Evolutionary conservation across 2,888 invertebrate species (phyloP), one percentile per base, ranked within the genome.

Genomic region (Crossocerus cetratus): DNA sequence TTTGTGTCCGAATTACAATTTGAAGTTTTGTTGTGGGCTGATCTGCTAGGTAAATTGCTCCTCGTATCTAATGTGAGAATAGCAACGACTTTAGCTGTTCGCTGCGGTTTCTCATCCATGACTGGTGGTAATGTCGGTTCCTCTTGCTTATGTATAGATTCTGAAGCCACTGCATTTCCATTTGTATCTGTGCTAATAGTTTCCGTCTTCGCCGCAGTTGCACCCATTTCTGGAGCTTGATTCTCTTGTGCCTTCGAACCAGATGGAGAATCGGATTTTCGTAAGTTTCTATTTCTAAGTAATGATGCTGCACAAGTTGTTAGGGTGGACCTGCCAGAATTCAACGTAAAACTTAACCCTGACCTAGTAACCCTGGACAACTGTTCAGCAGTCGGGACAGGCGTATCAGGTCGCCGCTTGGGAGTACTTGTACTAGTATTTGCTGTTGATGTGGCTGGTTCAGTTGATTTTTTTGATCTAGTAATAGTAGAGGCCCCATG

Each of bases 21-120:
- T 11, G 66, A 18, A 0, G 55, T 3, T 23, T 75, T 74, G 3
- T 62, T 22, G 11, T 81, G 72, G 5, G 66, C 61, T 0, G 68
- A 55, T 32, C 73, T 77, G 18, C 62, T 60, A 1, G 58, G 65
- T 60, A 76, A 67, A 42, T 71, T 66, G 56, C 67, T 80, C 14
- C 79, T 74, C 2, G 88, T 85, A 45, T 90, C 90, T 2, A 90
- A 62, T 16, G 82, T 87, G 0, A 89, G 78, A 54, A 88, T 88
- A 0, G 90, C 90, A 0, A 89, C 87, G 14, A 89, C 89, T 59
- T 90, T 90, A 0, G 90, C 90, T 0, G 89, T 89, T 49, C 90
- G 82, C 55, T 89, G 90, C 0, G 89, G 89, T 58, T 84, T 87
- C n/a, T 88, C 88, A 16, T 70, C 73, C 1, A 68, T 59, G 3